Base-by-base conservation (phyloP, 2,113 vertebrate species). In the Gavialis gangeticus region DNA sequence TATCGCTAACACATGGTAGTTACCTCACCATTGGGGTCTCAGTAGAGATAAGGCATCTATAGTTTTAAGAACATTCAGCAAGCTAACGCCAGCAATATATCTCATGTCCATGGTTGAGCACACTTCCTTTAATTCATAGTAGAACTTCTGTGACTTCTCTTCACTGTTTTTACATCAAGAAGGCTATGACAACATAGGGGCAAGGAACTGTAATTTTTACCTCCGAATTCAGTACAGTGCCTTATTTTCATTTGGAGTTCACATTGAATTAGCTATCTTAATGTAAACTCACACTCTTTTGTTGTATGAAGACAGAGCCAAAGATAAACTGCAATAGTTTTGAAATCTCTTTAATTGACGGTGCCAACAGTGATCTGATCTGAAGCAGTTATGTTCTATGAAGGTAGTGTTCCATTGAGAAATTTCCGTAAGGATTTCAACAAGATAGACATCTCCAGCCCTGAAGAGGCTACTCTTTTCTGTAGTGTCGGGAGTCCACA, bases 191-290 rank as follows among this genome's bases (percentile, higher is more conserved):
- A 46, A 46, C 46, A 46, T 9, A 46, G 46, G 46, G 46, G 46
- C 46, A 46, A 46, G 46, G 46, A 46, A 46, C 5, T 46, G 46
- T 46, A 46, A 46, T 46, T 46, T 46, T 46, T 46, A 46, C 46
- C 46, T 46, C 46, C 46, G 46, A 9, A 46, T 46, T 46, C 46
- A 30, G 5, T 66, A 16, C 56, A 22, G 69, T 66, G 79, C 46
- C 75, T 0, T 2, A 34, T 54, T 19, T 34, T 30, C 0, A 1
- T 62, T 87, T 17, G 58, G 69, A 2, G 18, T 46, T 82, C 18
- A 10, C 9, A 2, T 4, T 21, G 6, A 78, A 21, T 37, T 87
- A 75, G 63, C 79, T 67, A 16, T 28, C 13, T n/a, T 24, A 7
- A 22, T 14, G 34, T 28, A 81, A 28, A 73, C 37, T 3, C 82